Base-by-base conservation (phyloP, 2,888 invertebrate species). In the Lasius platythorax region DNA sequence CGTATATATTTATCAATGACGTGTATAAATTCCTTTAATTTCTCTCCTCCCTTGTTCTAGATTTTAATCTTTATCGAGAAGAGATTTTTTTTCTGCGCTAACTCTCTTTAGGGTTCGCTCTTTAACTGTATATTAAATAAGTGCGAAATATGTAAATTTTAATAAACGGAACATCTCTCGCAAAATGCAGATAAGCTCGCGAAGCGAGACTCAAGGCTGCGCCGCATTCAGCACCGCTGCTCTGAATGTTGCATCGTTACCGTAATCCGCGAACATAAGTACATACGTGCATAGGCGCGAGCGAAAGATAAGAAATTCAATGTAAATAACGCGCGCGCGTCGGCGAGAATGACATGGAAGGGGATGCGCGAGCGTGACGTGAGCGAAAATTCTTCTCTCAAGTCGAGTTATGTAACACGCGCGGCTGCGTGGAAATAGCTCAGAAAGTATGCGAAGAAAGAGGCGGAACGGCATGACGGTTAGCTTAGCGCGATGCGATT, bases 261-360 rank as follows among this genome's bases (percentile, higher is more conserved):
- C 61, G 79, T 81, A 81, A 81, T 81, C 79, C 79, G 74, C 79
- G 74, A 81, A 61, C 61, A 61, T 74, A 81, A 73, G 74, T 61
- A 81, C 75, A 74, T 74, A 81, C 74, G 74, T 61, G 79, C 37
- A 37, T 72, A 72, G 28, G 61, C 74, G 79, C 66, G 74, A 61
- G 79, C 75, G 46, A 81, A 81, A 81, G 79, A 81, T 81, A 81
- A 81, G 79, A 73, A 73, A 81, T 81, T 81, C 79, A 81, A 81
- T 73, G 74, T 81, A 81, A 81, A 81, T 81, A 81, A 81, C 79
- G 79, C 79, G 72, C 56, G 40, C 66, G n/a, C 15, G 33, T 23
- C 46, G 68, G 37, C 53, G 70, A 18, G 72, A 40, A 78, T 78
- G 73, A 79, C 74, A 33, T 33, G 74, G 30, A 81, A 73, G 56